phyloP scores from a whole-genome alignment of 2,888 invertebrate genomes.

The Drosophila nr. perissopoda region DNA sequence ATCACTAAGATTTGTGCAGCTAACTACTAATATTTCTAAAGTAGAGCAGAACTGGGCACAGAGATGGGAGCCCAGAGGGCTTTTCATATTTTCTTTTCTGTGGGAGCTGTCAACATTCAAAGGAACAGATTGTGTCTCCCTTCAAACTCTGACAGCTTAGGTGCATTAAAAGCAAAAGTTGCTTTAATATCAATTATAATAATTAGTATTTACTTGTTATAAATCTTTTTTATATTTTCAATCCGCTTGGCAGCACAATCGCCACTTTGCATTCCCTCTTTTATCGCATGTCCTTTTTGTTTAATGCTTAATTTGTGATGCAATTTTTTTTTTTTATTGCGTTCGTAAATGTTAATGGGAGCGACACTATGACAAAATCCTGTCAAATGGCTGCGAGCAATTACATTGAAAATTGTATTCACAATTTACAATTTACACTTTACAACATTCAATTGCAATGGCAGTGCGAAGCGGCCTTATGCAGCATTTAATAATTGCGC shows the following conservation, averaged over 20 bases:
- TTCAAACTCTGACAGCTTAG: background rate
- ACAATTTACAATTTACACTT: slow-evolving; percentile 38
- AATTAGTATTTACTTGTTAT: background rate
- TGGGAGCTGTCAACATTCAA: background rate
- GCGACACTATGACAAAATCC: slow-evolving; percentile 34
- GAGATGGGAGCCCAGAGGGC: background rate
- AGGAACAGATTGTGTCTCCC: background rate
- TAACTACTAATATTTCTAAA: background rate
- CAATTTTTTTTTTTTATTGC: slow-evolving; percentile 35
- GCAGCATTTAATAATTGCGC: slow-evolving; percentile 77
- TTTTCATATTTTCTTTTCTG: background rate
- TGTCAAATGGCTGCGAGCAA: slow-evolving; percentile 58
- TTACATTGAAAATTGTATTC: slow-evolving; percentile 50
- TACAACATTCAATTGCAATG: slow-evolving; percentile 10
- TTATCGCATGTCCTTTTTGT: background rate
- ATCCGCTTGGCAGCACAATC: background rate
- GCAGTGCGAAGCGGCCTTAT: slow-evolving; percentile 52
- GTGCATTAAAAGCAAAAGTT: background rate
- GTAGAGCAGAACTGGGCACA: background rate
- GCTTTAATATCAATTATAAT: slow-evolving; percentile 6
- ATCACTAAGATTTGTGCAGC: background rate
- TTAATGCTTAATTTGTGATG: slow-evolving; percentile 17
- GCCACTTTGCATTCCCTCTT: background rate
- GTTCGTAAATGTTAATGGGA: slow-evolving; percentile 41
- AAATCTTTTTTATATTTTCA: background rate